Evolutionary conservation across 2,113 vertebrate genomes (phyloP), one percentile per base, ranked within the genome.

Genomic region (Meleagris gallopavo): DNA sequence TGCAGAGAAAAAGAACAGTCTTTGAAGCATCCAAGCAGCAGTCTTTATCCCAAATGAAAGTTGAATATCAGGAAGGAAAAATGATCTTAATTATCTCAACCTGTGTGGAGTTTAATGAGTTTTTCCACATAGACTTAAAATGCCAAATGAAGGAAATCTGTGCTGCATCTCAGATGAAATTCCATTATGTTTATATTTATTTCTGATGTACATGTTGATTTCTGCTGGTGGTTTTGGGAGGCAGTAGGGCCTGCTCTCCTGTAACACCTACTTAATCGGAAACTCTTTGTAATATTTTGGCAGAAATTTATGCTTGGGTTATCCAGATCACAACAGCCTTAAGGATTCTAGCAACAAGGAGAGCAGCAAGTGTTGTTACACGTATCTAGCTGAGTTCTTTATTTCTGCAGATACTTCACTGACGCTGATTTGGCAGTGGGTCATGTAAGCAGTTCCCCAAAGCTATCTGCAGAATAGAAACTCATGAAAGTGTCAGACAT

Each of bases 101-200:
- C 5, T 19, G 3, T 0, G 0, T 70, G 67, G 40, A 45, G 3
- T 52, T 88, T 70, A 45, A 54, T 54, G 29, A n/a, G 4, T 43
- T 86, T 24, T 24, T 76, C 48, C 20, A 58, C 4, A 7, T 6
- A 62, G 25, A 25, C 50, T 73, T 65, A 70, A 60, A 83, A 86
- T 55, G 30, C 9, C 1, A 0, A 80, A 38, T 64, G 76, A 83
- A 52, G 30, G 22, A 81, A 62, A 71, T 41, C 32, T 7, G 3
- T 85, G 7, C 32, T 82, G 3, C 2, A 7, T 65, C 45, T 10
- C 76, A 67, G 21, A 11, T 65, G 19, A 81, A 67, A 55, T 67
- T 60, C 4, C 0, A 0, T 48, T 62, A 2, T 24, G 6, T 10
- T 21, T 75, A n/a, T 45, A 52, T 27, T 64, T 38, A 21, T 75